Conservation (phyloP, 1,140 invertebrate genomes). For the Cylas formicarius region DNA sequence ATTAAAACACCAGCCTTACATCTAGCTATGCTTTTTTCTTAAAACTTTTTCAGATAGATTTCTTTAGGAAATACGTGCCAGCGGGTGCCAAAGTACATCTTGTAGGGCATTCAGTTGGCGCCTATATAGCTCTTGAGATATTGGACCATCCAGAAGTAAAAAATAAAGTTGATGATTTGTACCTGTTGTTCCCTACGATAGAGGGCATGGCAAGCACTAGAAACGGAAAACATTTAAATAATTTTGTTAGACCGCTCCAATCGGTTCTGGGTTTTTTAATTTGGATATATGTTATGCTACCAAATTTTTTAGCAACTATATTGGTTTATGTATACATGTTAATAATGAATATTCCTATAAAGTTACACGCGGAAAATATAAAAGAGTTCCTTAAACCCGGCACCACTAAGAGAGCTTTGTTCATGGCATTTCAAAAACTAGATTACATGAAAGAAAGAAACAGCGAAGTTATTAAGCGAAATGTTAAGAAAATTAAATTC, state of each 20-base stretch:
- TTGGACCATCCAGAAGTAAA: constrained; percentile 51
- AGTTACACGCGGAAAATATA: constrained; percentile 39
- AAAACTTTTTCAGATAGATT: constrained; percentile 47
- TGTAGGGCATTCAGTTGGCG: constrained; percentile 79
- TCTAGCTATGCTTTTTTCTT: too few species aligned
- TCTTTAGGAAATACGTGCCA: constrained; percentile 66
- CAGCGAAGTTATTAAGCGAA: constrained; percentile 44
- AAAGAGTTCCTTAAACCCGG: constrained; percentile 48
- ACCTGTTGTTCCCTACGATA: constrained; percentile 75
- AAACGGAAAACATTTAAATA: constrained; percentile 58
- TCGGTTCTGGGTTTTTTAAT: constrained; percentile 49
- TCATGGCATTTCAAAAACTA: constrained; percentile 59
- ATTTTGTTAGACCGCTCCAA: constrained; percentile 48
- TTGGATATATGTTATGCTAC: constrained; percentile 54
- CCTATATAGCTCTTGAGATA: constrained; percentile 68
- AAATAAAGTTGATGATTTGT: constrained; percentile 49
- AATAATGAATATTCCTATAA: constrained; percentile 43
- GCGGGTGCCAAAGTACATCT: constrained; percentile 59
- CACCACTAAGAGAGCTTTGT: constrained; percentile 49
- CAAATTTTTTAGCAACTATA: constrained; percentile 45
- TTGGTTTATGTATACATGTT: constrained; percentile 48
- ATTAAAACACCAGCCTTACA: constrained; percentile 11
- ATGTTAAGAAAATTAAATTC: constrained; percentile 56
- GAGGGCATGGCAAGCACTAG: constrained; percentile 68
- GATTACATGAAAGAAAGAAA: constrained; percentile 52